Conservation (phyloP, 2,888 invertebrate species). For the Neria commutata region DNA sequence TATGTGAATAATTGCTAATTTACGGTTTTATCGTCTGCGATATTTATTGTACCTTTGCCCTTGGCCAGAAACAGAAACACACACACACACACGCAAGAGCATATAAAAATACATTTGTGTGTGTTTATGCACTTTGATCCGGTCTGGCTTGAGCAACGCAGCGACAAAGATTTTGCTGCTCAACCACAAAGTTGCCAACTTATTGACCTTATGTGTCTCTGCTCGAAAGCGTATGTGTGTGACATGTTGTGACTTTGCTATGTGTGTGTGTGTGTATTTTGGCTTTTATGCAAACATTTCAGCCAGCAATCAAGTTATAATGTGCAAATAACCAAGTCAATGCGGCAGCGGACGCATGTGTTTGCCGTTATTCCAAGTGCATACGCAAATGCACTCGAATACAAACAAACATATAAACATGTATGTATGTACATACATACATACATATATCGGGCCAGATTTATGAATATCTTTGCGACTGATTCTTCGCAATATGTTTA, state of each 20-base stretch:
- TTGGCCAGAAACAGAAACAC: not conserved
- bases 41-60: not conserved
- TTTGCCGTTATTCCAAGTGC: no score
- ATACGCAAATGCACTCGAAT: no score
- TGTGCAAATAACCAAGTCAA: not conserved
- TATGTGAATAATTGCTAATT: conserved; percentile 26
- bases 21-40: conserved; percentile 5
- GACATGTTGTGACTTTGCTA: not conserved
- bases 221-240: not conserved
- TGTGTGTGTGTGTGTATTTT: not conserved
- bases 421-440: no score
- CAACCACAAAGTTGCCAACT: not conserved
- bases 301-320: conserved; percentile 21
- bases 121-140: conserved; percentile 9
- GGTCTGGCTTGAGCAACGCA: no score
- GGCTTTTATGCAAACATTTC: conserved; percentile 16
- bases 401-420: no score
- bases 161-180: no score
- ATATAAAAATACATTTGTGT: not conserved
- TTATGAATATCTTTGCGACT: no score
- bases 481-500: no score
- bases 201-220: not conserved
- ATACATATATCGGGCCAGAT: no score
- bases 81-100: not conserved
- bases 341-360: not conserved